Evolutionary conservation across 1,140 invertebrate species (phyloP).

Genomic region (Diprion similis): DNA sequence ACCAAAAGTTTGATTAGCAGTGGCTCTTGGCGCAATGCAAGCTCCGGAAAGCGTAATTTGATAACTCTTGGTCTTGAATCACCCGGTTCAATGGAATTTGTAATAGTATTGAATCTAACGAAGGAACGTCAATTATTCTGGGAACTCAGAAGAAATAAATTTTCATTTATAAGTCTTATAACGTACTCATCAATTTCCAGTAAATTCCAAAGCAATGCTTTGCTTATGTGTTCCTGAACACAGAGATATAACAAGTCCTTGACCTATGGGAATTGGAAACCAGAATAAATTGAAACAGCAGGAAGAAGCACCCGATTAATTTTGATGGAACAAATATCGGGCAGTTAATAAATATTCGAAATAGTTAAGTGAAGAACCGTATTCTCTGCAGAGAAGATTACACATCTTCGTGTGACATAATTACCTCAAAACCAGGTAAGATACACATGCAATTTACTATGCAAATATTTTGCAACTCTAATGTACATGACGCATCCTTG

Average conservation of each 20-base stretch:
- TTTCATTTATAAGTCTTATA: not conserved
- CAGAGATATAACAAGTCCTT: constrained; percentile 40
- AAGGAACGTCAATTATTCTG: constrained; percentile 4
- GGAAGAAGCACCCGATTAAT: too few species aligned
- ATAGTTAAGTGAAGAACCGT: too few species aligned
- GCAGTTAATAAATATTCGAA: too few species aligned
- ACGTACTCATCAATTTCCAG: constrained; percentile 44
- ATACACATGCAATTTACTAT: constrained; percentile 38
- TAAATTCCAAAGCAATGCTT: constrained; percentile 41
- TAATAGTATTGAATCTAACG: constrained; percentile 40
- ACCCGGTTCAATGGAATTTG: constrained; percentile 32
- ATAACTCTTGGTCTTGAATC: constrained; percentile 25
- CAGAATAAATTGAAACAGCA: constrained; percentile 5
- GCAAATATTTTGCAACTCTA: constrained; percentile 33
- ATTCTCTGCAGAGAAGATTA: not conserved
- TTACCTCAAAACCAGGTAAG: constrained; percentile 42
- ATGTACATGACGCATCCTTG: not conserved
- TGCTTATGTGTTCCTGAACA: constrained; percentile 30
- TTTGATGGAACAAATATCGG: too few species aligned
- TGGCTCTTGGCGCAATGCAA: constrained; percentile 27
- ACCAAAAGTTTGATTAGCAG: constrained; percentile 40
- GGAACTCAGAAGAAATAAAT: not conserved
- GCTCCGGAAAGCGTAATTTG: constrained; percentile 31
- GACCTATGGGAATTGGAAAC: constrained; percentile 27
- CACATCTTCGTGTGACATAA: not conserved